Conservation (phyloP, 35 echinoderm and acorn worm genomes). For the Ptychodera flava region DNA sequence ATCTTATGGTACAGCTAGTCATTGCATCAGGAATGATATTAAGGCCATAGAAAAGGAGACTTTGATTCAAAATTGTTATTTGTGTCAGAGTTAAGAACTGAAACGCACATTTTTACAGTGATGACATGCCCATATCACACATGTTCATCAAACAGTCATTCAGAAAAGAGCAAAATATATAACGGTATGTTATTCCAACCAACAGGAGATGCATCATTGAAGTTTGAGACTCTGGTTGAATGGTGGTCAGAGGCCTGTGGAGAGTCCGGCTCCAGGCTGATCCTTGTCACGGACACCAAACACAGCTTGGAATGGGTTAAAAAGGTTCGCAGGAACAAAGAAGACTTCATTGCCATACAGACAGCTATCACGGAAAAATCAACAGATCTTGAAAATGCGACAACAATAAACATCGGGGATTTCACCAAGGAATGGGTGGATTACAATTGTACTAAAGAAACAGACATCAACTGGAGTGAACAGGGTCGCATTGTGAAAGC, state of each 20-base stretch:
- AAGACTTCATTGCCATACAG: constrained; percentile 77
- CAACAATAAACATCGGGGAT: constrained; percentile 38
- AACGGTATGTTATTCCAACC: too few species aligned
- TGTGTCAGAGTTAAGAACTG: too few species aligned
- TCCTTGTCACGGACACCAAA: constrained; percentile 64
- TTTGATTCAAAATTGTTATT: too few species aligned
- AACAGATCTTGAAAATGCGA: constrained; percentile 74
- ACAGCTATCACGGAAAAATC: constrained; percentile 55
- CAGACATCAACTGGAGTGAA: constrained; percentile 65
- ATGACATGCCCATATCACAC: too few species aligned
- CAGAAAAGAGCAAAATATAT: too few species aligned
- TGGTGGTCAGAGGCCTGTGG: constrained; percentile 55
- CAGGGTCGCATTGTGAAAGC: constrained; percentile 73
- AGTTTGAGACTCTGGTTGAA: constrained; percentile 69
- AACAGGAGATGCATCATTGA: constrained; percentile 76
- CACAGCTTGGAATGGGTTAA: constrained; percentile 59
- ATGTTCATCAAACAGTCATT: too few species aligned
- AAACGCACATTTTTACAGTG: too few species aligned
- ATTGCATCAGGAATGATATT: too few species aligned
- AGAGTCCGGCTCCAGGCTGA: constrained; percentile 62
- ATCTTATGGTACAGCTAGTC: too few species aligned
- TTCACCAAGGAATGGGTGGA: constrained; percentile 97
- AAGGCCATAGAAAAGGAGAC: too few species aligned
- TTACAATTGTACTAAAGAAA: constrained; percentile 70
- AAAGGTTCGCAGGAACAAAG: constrained; percentile 31